Percentiles rank a stretch among this genome's conserved stretches.
phyloP scores from a whole-genome alignment of 2,888 invertebrate genomes.

The Crioceris asparagi region DNA sequence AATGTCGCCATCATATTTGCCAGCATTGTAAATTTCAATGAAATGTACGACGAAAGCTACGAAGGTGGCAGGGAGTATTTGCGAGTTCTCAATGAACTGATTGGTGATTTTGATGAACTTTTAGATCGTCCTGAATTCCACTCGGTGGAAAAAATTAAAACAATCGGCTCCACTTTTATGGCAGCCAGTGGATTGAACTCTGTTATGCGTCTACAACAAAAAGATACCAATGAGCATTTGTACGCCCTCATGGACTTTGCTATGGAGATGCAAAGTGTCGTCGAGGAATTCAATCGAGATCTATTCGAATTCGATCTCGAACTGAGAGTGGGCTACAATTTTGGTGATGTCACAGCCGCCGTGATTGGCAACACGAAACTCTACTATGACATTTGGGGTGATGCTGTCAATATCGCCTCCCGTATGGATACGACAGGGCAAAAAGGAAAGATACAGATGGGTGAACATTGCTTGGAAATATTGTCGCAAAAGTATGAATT shows the following conservation, averaged over 20 bases:
- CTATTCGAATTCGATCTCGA: constrained; percentile 83
- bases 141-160: constrained; percentile 94
- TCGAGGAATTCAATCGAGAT: constrained; percentile 81
- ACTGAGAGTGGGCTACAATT: constrained; percentile 79
- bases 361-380: constrained; percentile 93
- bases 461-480: constrained; percentile 61
- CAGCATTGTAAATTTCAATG: constrained; percentile 92
- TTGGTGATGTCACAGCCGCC: constrained; percentile 92
- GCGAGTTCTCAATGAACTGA: constrained; percentile 88
- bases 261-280: constrained; percentile 78
- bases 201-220: constrained; percentile 54
- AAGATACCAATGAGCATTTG: constrained; percentile 66
- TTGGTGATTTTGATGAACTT: constrained; percentile 92
- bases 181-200: constrained; percentile 93
- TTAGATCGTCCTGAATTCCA: constrained; percentile 70
- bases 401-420: constrained; percentile 94
- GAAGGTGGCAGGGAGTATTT: constrained; percentile 90
- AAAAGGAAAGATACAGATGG: constrained; percentile 72
- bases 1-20: constrained; percentile 92
- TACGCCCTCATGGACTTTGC: constrained; percentile 88
- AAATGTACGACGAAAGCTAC: constrained; percentile 96
- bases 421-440: constrained; percentile 96
- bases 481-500: constrained; percentile 71
- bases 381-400: constrained; percentile 98
- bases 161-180: constrained; percentile 95